A percentile compares a stretch with the other conserved stretches of the same genome.
Conservation (phyloP, 2,888 invertebrate species). For the Dione vanillae region DNA sequence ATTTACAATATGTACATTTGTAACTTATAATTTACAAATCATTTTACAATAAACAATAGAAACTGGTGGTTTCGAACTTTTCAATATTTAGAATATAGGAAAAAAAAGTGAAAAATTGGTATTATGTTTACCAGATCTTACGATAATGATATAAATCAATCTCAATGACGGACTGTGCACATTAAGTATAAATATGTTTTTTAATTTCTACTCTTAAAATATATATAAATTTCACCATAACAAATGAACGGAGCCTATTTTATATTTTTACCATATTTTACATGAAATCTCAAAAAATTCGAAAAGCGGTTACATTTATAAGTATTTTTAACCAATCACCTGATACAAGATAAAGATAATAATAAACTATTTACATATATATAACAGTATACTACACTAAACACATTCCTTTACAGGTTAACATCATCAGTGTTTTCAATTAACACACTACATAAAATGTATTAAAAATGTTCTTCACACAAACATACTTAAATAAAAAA, state of each 20-base stretch:
- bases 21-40: conserved; percentile 12
- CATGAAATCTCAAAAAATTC: background rate
- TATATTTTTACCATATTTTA: background rate
- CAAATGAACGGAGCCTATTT: background rate
- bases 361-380: conserved; percentile 26
- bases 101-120: background rate
- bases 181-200: background rate
- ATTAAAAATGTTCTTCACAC: conserved; percentile 19
- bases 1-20: conserved; percentile 24
- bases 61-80: background rate
- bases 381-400: conserved; percentile 22
- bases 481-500: background rate
- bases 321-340: background rate
- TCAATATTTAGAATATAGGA: background rate
- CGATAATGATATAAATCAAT: no score
- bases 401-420: conserved; percentile 5
- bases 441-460: background rate
- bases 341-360: conserved; percentile 8
- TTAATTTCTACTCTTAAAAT: background rate
- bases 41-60: background rate
- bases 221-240: background rate
- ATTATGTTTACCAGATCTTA: background rate
- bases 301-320: background rate
- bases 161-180: no score
- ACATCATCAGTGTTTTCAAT: conserved; percentile 4